Percentiles rank a stretch among this genome's conserved stretches.
Evolutionary conservation across 1,140 invertebrate species (phyloP).

Genomic region (Ruditapes philippinarum): DNA sequence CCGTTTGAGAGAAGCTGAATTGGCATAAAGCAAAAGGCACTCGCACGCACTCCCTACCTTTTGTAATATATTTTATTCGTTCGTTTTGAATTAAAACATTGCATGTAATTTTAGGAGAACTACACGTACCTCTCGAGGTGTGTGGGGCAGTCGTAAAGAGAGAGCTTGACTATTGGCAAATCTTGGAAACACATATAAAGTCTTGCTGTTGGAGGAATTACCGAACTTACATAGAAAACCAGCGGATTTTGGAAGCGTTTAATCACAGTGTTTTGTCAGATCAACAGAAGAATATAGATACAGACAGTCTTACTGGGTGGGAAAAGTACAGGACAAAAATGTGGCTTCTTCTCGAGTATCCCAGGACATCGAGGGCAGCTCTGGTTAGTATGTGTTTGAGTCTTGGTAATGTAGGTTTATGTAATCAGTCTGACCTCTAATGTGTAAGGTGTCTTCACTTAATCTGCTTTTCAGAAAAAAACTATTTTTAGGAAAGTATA

Average conservation of each 20-base stretch:
- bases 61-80: too few species aligned
- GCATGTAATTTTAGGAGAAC: conserved; percentile 81
- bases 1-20: too few species aligned
- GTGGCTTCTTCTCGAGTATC: conserved; percentile 84
- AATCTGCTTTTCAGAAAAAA: too few species aligned
- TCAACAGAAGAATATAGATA: conserved; percentile 74
- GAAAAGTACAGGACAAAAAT: conserved; percentile 77
- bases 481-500: too few species aligned
- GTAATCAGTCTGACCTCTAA: too few species aligned
- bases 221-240: conserved; percentile 83
- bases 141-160: conserved; percentile 87
- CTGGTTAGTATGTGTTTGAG: conserved; percentile 81
- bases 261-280: conserved; percentile 80
- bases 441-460: too few species aligned
- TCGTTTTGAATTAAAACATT: too few species aligned
- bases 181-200: conserved; percentile 83
- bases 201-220: conserved; percentile 85
- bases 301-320: conserved; percentile 78
- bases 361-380: conserved; percentile 79
- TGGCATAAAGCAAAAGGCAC: neutral
- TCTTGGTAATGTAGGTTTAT: too few species aligned
- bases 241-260: conserved; percentile 81
- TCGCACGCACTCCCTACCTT: conserved; percentile 20
- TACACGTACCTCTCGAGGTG: conserved; percentile 87
- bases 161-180: conserved; percentile 87